Percentiles rank a stretch among this genome's conserved stretches.
Conservation (phyloP, 2,113 vertebrate genomes). For the Capreolus pygargus region DNA sequence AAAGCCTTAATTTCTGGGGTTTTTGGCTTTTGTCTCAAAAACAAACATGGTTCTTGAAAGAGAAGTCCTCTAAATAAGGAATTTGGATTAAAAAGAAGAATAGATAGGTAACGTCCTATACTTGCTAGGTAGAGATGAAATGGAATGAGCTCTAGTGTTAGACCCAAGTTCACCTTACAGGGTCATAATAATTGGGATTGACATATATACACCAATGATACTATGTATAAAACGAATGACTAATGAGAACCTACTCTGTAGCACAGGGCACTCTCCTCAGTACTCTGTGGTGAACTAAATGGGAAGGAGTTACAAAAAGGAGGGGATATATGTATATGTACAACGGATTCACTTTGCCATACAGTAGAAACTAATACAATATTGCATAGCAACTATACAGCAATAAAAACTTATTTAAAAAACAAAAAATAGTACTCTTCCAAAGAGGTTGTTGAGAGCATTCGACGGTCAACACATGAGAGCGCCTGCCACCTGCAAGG, state of each 20-base stretch:
- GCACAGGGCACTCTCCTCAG: not conserved
- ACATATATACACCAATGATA: not conserved
- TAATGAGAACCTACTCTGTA: not conserved
- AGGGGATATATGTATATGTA: not conserved
- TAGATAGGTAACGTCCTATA: not conserved
- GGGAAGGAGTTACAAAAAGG: not conserved
- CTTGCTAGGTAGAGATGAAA: not conserved
- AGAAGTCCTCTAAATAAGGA: slow-evolving; percentile 5
- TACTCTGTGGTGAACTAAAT: not conserved
- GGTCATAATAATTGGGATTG: not conserved
- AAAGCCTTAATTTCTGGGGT: not conserved
- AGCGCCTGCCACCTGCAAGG: not conserved
- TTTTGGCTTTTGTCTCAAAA: not conserved
- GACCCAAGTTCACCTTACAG: not conserved
- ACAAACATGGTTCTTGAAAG: not conserved
- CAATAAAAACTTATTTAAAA: not conserved
- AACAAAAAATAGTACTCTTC: not conserved
- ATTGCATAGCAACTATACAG: not conserved
- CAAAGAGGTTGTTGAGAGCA: not conserved
- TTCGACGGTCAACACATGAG: not conserved
- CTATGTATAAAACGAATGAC: not conserved
- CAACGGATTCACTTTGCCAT: not conserved
- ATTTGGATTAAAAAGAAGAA: not conserved
- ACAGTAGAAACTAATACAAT: not conserved
- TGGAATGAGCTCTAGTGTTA: not conserved